A percentile compares a stretch with the other conserved stretches of the same genome.
These are phyloP conservation scores for Orius laevigatus DNA, from an alignment of 1,140 invertebrate species.

Conservation along the genomic window DNA sequence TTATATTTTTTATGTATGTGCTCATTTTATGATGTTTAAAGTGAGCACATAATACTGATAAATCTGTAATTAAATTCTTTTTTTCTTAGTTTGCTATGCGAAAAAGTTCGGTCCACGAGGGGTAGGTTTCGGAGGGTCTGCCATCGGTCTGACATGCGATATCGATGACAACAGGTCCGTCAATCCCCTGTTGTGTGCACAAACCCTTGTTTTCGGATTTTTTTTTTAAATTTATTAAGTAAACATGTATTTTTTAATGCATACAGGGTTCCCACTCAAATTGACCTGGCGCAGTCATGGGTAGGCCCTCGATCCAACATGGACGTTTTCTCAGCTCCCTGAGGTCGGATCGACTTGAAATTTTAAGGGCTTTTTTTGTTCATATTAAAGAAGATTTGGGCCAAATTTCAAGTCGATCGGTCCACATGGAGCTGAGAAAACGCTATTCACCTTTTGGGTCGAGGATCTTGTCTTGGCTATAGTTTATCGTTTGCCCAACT, in stretches of 20 bases:
- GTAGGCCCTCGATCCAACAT: too few relatives aligned
- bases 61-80: slow-evolving; percentile 14
- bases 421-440: too few relatives aligned
- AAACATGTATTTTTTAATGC: background rate
- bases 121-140: slow-evolving; percentile 71
- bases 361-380: too few relatives aligned
- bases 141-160: slow-evolving; percentile 48
- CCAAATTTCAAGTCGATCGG: too few relatives aligned
- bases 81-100: slow-evolving; percentile 52
- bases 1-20: slow-evolving; percentile 18
- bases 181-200: slow-evolving; percentile 16
- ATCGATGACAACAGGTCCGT: slow-evolving; percentile 43
- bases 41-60: background rate
- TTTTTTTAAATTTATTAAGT: background rate
- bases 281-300: too few relatives aligned
- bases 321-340: too few relatives aligned
- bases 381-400: too few relatives aligned
- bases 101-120: slow-evolving; percentile 77
- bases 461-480: too few relatives aligned
- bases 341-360: too few relatives aligned
- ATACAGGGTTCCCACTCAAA: background rate
- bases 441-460: too few relatives aligned
- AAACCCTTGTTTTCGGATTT: too few relatives aligned
- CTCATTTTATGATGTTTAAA: background rate
- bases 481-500: background rate